Evolutionary conservation across 2,797 vertebrate genomes (phyloP), one percentile per base, ranked within the genome.

Genomic region (Thalassophryne amazonica): DNA sequence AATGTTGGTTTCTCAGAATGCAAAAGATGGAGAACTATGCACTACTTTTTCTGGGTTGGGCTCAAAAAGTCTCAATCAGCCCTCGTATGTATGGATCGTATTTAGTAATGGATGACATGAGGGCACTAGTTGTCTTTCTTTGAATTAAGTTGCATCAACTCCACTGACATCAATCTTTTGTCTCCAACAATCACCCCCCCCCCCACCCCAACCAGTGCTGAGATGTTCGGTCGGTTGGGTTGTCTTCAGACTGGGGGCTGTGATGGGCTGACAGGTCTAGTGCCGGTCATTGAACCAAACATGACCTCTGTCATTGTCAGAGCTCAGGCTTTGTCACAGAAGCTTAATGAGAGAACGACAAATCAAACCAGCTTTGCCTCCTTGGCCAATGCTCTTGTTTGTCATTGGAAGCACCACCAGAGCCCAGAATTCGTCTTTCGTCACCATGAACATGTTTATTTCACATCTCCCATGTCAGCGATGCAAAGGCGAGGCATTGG

Each of bases 271-370:
- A 88, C 84, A 88, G 73, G 72, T 80, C 61, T 61, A 51, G 83
- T 85, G 79, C 85, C 86, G 83, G 76, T 80, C 82, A 83, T 63
- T 90, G 86, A 90, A 86, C 86, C 80, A 67, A 54, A 73, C 75
- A 74, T 86, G 88, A 90, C 88, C 88, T 83, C 72, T 70, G 70
- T 66, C 78, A 86, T 91, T 91, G 88, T 91, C 64, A 34, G 61
- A 56, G 73, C 69, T 76, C 81, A 79, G 80, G 77, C 87, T 89
- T 88, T 89, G 85, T 86, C 80, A 80, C 76, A 46, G 79, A 74
- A 69, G 80, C 78, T 88, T 90, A 89, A 92, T 89, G 88, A 90
- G 86, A 79, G 68, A 68, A 69, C 60, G 77, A 85, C 84, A 80
- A 83, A 81, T 51, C 54, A 76, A 78, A 39, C 69, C 64, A 42